These are phyloP conservation scores for Actias luna DNA, from an alignment of 2,888 invertebrate species.

Conservation along the genomic window DNA sequence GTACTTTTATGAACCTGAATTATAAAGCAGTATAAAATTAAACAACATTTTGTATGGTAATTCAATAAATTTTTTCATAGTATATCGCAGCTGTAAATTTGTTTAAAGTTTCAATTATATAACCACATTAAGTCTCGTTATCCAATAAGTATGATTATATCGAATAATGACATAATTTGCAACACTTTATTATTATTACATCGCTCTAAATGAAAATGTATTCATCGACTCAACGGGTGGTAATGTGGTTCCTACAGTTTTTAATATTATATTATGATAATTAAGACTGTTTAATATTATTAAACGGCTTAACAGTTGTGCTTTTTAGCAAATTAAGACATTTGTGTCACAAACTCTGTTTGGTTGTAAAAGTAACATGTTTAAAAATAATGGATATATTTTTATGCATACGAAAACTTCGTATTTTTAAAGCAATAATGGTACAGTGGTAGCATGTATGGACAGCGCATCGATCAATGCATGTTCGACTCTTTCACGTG, in stretches of 20 bases:
- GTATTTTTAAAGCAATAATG: too few species aligned
- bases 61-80: neutral
- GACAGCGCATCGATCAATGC: too few species aligned
- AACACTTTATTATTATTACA: constrained; percentile 19
- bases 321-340: neutral
- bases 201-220: constrained; percentile 18
- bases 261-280: neutral
- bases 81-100: neutral
- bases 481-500: too few species aligned
- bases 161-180: constrained; percentile 17
- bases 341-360: neutral
- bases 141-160: neutral
- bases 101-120: neutral
- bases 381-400: neutral
- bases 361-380: neutral
- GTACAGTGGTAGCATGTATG: too few species aligned
- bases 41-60: neutral
- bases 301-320: neutral
- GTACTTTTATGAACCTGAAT: too few species aligned
- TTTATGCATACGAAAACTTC: neutral
- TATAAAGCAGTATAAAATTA: too few species aligned
- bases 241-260: constrained; percentile 24
- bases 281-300: neutral
- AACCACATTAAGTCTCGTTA: neutral
- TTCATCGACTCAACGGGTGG: constrained; percentile 33